phyloP scores from a whole-genome alignment of 2,888 invertebrate species.

The Myathropa florea region DNA sequence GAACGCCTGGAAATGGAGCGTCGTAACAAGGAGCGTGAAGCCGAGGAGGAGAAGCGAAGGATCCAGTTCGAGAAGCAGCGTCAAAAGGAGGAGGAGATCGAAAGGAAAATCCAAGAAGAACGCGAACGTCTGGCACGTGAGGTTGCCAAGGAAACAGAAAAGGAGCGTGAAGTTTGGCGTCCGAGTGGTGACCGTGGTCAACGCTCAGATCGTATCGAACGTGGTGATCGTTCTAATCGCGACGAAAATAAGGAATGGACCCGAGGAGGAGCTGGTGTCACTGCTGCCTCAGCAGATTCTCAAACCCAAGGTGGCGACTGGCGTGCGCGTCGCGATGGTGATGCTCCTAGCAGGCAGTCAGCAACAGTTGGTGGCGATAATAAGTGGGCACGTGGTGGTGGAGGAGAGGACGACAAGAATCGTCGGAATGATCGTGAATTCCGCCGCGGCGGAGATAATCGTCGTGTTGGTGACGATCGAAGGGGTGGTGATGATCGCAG shows the following conservation, averaged over 20 bases:
- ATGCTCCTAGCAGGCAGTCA: conserved; percentile 13
- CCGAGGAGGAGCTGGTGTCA: background rate
- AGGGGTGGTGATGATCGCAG: conserved; percentile 43
- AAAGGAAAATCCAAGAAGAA: conserved; percentile 84
- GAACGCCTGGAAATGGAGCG: conserved; percentile 84
- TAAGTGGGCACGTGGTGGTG: conserved; percentile 72
- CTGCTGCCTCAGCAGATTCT: conserved; percentile 57
- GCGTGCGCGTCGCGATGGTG: conserved; percentile 68
- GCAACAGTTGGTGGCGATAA: conserved; percentile 64
- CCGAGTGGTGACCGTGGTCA: conserved; percentile 73
- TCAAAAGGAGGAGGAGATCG: conserved; percentile 87
- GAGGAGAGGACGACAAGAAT: conserved; percentile 57
- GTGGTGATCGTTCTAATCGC: conserved; percentile 71
- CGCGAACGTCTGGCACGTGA: conserved; percentile 78
- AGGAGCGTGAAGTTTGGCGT: conserved; percentile 78
- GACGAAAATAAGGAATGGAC: conserved; percentile 64
- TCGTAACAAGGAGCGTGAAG: conserved; percentile 81
- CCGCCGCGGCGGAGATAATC: conserved; percentile 55
- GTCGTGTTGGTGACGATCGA: conserved; percentile 59
- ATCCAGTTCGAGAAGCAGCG: conserved; percentile 83
- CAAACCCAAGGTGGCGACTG: conserved; percentile 67
- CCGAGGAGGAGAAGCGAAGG: conserved; percentile 79
- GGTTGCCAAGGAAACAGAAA: conserved; percentile 77
- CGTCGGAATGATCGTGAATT: conserved; percentile 35
- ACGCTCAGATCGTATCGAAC: conserved; percentile 66